Conservation (phyloP, 2,888 invertebrate species). For the Sinodicranocentrus sp. region DNA sequence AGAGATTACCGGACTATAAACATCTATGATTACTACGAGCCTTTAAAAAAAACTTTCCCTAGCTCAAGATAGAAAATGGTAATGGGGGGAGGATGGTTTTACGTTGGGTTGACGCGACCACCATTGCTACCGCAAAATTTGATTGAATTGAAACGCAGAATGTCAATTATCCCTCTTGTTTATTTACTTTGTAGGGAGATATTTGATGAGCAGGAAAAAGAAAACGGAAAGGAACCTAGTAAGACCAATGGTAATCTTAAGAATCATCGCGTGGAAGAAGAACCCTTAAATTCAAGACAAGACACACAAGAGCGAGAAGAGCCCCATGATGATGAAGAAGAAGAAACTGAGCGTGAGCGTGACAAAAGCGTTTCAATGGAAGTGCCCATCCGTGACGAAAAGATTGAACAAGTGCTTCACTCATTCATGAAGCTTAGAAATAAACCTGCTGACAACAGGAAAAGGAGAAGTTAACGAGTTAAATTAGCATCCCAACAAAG, state of each 20-base stretch:
- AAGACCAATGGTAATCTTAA: not conserved
- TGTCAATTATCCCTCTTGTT: slow-evolving; percentile 41
- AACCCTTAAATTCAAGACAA: slow-evolving; percentile 34
- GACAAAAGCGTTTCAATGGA: slow-evolving; percentile 76
- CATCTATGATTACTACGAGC: slow-evolving; percentile 36
- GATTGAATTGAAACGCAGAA: slow-evolving; percentile 30
- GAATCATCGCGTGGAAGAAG: slow-evolving; percentile 28
- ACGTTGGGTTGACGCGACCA: slow-evolving; percentile 24
- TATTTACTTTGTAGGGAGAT: slow-evolving; percentile 64
- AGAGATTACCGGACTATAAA: slow-evolving; percentile 53
- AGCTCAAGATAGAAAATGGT: slow-evolving; percentile 41
- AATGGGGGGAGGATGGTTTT: slow-evolving; percentile 24
- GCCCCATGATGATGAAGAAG: slow-evolving; percentile 16
- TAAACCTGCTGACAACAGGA: slow-evolving; percentile 41
- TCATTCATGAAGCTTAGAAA: slow-evolving; percentile 73
- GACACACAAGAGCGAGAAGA: slow-evolving; percentile 32
- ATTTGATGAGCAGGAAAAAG: slow-evolving; percentile 61
- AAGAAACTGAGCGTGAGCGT: slow-evolving; percentile 56
- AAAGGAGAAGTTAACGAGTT: slow-evolving; percentile 59
- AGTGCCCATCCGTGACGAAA: slow-evolving; percentile 75
- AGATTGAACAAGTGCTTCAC: slow-evolving; percentile 75
- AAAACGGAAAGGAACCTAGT: not conserved
- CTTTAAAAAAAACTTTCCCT: slow-evolving; percentile 51
- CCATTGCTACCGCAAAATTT: slow-evolving; percentile 21
- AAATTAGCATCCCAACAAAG: not conserved